A percentile compares a stretch with the other conserved stretches of the same genome.
Evolutionary conservation across 2,113 vertebrate genomes (phyloP).

Genomic region (Gadus chalcogrammus): DNA sequence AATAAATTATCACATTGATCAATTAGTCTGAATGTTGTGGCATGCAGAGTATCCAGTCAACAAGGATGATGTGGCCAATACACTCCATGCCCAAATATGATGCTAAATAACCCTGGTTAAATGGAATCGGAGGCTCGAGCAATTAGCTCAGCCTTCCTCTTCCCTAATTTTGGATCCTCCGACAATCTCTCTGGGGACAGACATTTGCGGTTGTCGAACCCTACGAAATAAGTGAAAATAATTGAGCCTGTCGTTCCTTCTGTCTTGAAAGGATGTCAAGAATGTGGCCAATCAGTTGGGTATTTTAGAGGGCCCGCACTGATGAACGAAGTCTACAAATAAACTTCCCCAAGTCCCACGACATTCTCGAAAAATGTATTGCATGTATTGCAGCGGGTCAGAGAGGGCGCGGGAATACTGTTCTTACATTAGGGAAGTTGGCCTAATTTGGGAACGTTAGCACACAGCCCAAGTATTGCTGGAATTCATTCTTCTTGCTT

Average conservation of each 20-base stretch:
- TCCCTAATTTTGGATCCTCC: constrained; percentile 57
- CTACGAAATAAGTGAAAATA: constrained; percentile 56
- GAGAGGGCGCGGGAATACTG: constrained; percentile 70
- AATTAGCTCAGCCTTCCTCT: constrained; percentile 50
- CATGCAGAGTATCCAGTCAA: constrained; percentile 45
- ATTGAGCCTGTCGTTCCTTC: constrained; percentile 26
- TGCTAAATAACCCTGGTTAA: constrained; percentile 51
- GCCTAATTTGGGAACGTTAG: constrained; percentile 94
- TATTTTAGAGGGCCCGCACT: constrained; percentile 74
- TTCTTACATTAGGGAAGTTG: constrained; percentile 78
- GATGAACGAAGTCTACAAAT: constrained; percentile 85
- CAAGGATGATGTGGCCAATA: constrained; percentile 42
- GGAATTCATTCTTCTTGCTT: constrained; percentile 73
- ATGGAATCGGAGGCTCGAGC: constrained; percentile 39
- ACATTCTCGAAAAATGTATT: constrained; percentile 70
- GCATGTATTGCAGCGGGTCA: constrained; percentile 65
- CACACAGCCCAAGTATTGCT: constrained; percentile 81
- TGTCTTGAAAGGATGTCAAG: constrained; percentile 63
- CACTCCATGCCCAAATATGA: constrained; percentile 69
- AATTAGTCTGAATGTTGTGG: constrained; percentile 36
- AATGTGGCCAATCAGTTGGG: constrained; percentile 78
- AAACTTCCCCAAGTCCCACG: constrained; percentile 68
- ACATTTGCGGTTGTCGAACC: constrained; percentile 50
- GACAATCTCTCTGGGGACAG: constrained; percentile 52
- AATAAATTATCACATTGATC: constrained; percentile 10